Evolutionary conservation across 2,888 invertebrate genomes (phyloP).

Genomic region (Brachypalpus laphriformis): DNA sequence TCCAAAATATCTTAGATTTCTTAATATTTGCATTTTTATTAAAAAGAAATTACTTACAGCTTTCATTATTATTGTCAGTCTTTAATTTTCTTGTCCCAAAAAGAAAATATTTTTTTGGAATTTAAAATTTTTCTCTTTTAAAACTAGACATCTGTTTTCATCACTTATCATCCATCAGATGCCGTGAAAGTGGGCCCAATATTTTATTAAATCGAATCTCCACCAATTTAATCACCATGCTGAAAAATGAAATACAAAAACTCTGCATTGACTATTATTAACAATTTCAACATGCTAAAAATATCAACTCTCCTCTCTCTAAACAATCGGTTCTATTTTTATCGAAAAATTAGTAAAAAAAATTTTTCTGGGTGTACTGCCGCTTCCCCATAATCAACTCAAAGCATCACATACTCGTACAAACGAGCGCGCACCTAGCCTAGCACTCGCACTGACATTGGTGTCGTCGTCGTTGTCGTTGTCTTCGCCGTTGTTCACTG

Average conservation of each 20-base stretch:
- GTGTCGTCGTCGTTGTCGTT: slow-evolving; percentile 3
- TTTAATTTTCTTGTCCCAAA: too few relatives aligned
- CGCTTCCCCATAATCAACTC: slow-evolving; percentile 43
- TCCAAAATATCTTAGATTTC: too few relatives aligned
- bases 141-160: too few relatives aligned
- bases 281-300: neutral
- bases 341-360: neutral
- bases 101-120: too few relatives aligned
- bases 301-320: neutral
- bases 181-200: too few relatives aligned
- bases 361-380: slow-evolving; percentile 59
- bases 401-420: slow-evolving; percentile 18
- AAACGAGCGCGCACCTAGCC: slow-evolving; percentile 44
- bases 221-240: neutral
- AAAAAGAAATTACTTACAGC: too few relatives aligned
- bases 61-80: too few relatives aligned
- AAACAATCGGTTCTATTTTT: slow-evolving; percentile 46
- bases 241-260: neutral
- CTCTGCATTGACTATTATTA: too few relatives aligned
- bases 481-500: slow-evolving; percentile 4
- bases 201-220: too few relatives aligned
- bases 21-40: too few relatives aligned
- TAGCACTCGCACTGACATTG: slow-evolving; percentile 53
- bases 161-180: too few relatives aligned
- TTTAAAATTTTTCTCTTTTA: too few relatives aligned